A percentile compares a stretch with the other conserved stretches of the same genome.
Evolutionary conservation across 2,797 vertebrate species (phyloP).

Genomic region (Heteromormyrus szaboi): DNA sequence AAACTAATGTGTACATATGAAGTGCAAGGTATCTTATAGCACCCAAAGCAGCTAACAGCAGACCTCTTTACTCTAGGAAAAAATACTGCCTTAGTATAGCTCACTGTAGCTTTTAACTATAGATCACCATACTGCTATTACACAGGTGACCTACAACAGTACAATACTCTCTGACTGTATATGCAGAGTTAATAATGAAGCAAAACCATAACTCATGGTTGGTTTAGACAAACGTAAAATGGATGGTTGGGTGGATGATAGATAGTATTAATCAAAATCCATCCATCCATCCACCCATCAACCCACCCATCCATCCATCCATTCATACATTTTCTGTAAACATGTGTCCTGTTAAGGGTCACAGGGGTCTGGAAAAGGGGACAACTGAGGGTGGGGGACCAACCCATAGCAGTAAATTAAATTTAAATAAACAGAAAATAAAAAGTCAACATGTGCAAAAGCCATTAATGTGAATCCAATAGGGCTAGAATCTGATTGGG

Average conservation of each 20-base stretch:
- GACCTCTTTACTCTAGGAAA: background rate
- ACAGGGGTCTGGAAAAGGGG: background rate
- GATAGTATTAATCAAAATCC: background rate
- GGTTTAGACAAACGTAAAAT: background rate
- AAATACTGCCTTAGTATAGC: background rate
- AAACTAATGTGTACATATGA: background rate
- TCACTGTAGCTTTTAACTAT: background rate
- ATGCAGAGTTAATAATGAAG: background rate
- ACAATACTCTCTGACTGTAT: background rate
- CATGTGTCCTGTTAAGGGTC: background rate
- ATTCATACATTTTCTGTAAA: background rate
- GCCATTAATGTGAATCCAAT: background rate
- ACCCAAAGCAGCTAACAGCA: background rate
- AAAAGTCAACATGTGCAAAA: background rate
- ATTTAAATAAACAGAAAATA: background rate
- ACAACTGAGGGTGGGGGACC: background rate
- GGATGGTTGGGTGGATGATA: background rate
- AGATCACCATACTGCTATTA: background rate
- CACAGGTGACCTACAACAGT: background rate
- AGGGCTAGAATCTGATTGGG: background rate
- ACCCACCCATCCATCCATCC: background rate
- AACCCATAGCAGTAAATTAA: background rate
- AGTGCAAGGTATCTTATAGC: background rate
- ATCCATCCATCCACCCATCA: background rate
- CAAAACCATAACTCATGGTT: background rate